Percentiles rank a stretch among this genome's conserved stretches.
phyloP scores from a whole-genome alignment of 2,888 invertebrate species.

The Eupithecia exiguata region DNA sequence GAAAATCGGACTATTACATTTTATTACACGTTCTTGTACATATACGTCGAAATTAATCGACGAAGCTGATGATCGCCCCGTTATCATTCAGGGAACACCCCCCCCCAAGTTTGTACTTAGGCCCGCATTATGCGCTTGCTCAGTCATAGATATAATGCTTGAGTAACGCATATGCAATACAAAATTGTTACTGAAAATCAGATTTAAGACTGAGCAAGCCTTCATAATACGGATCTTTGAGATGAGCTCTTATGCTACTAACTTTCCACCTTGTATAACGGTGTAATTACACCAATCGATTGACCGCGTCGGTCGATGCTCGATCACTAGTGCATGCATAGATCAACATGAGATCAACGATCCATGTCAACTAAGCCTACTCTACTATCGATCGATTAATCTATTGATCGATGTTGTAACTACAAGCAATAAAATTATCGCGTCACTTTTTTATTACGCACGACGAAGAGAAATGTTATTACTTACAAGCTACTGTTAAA shows the following conservation, averaged over 20 bases:
- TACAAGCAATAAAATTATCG: background rate
- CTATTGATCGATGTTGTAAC: background rate
- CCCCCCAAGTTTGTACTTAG: no score
- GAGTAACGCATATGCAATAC: no score
- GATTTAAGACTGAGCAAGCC: no score
- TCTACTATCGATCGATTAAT: background rate
- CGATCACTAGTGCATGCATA: conserved; percentile 6
- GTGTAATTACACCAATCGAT: background rate
- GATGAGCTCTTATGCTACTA: background rate
- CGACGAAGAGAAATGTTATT: background rate
- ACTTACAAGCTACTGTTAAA: background rate
- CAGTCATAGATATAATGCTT: no score
- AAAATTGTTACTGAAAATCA: no score
- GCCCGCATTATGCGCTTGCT: no score
- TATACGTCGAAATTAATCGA: background rate
- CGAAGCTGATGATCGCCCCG: background rate
- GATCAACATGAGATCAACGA: background rate
- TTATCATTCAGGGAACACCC: background rate
- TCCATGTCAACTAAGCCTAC: background rate
- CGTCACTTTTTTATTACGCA: background rate
- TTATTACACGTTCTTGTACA: background rate
- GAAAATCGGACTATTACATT: background rate
- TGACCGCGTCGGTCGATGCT: conserved; percentile 2
- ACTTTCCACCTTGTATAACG: conserved; percentile 1
- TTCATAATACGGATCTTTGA: no score